Evolutionary conservation across 2,888 invertebrate species (phyloP).

Genomic region (Encarsia formosa): DNA sequence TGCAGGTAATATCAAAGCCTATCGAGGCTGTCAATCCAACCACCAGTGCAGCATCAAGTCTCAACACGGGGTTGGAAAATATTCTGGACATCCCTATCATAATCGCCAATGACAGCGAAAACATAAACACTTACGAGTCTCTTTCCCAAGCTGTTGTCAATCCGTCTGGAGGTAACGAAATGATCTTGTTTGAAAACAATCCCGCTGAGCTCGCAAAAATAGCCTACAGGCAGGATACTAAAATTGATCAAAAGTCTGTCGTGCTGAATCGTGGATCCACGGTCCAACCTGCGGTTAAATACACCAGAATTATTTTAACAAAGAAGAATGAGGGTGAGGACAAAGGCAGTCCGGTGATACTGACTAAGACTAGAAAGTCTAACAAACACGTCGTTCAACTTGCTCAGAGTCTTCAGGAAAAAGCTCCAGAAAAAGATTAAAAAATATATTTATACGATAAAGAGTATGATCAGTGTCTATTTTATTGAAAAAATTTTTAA

Average conservation of each 20-base stretch:
- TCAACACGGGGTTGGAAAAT: constrained; percentile 50
- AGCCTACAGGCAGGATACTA: no score
- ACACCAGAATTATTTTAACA: constrained; percentile 55
- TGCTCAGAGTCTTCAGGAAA: no score
- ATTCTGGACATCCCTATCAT: constrained; percentile 65
- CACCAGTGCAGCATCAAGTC: not conserved
- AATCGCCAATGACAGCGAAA: constrained; percentile 61
- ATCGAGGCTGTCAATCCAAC: constrained; percentile 1
- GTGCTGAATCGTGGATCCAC: not conserved
- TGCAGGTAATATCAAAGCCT: constrained; percentile 9
- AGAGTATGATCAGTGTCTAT: no score
- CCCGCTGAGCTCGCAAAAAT: constrained; percentile 8
- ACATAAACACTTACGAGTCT: constrained; percentile 28
- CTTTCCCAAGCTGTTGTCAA: not conserved
- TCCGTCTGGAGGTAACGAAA: not conserved
- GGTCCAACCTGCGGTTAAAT: constrained; percentile 43
- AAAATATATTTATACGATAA: no score
- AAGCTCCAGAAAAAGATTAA: no score
- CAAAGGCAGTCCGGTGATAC: no score
- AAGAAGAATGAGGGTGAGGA: constrained; percentile 42
- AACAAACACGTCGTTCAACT: no score
- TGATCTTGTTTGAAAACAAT: not conserved
- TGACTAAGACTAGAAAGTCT: no score
- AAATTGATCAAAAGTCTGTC: not conserved
- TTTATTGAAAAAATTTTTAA: no score